Evolutionary conservation across 2,113 vertebrate species (phyloP), one percentile per base, ranked within the genome.

Genomic region (Notothenia coriiceps): DNA sequence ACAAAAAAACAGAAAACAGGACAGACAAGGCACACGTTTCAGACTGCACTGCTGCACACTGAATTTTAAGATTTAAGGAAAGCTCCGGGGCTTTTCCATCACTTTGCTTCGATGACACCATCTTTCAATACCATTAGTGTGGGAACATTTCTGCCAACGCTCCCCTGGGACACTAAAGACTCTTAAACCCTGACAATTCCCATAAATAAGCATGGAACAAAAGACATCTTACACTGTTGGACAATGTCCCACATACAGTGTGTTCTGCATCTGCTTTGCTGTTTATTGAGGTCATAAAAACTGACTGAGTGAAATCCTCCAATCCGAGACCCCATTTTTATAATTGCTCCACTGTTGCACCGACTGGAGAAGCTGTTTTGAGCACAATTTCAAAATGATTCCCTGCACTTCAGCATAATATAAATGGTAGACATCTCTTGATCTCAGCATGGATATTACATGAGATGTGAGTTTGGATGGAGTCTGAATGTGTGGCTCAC

Each of bases 61-160:
- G 57, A 49, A 20, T 61, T 74, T 17, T 70, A 61, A 50, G 2
- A 25, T 25, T 49, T 25, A 6, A n/a, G 46, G 35, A 67, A 63
- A 70, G 51, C 68, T 61, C 22, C 66, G 40, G 60, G 40, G 55
- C 43, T 82, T 81, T 63, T 59, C 25, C 63, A 29, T 69, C 33
- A 22, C 70, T 72, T 14, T 44, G 62, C 65, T 64, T 69, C 1
- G 3, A 33, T 71, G 60, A 83, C 73, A 64, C 6, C 52, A 70
- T 18, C 22, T 65, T 56, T 22, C 25, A 10, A 20, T 14, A 35
- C 25, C 46, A 8, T 18, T 25, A 43, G 5, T 62, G 25, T 2
- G 44, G 77, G 64, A 1, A 47, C 29, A 35, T 56, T 25, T 70
- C 64, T 80, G 44, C 54, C 9, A 2, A 46, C 20, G 61, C 67